Base-by-base conservation (phyloP, 1,140 invertebrate species). In the Tetramorium alpestre region DNA sequence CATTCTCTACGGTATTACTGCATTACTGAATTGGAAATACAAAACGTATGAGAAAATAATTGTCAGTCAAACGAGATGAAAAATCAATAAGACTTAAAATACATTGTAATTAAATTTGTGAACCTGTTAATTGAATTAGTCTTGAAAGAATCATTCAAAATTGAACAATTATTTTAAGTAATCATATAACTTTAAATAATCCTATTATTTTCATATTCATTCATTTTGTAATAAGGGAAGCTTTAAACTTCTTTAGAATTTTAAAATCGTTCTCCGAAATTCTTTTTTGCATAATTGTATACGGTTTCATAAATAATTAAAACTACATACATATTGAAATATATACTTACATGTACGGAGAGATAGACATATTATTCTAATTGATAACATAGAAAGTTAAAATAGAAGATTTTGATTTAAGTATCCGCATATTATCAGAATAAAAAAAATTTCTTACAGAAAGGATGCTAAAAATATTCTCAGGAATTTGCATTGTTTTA, bases 401-500 rank as follows among this genome's bases (percentile, higher is more conserved):
- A 2, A 47, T 25, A 69, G 5, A 25, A 47, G 0, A 7, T 22
- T 69, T 69, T 49, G 3, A 69, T 25, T 69, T 16, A 33, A 54
- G 2, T 80, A 28, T 69, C 22, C 5, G 28, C 8, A 51, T 33
- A 18, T 67, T 41, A 69, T 54, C 22, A 25, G 11, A 47, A 22
- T 5, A 41, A 8, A 44, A 44, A 56, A 3, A 60, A 76, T 76
- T 11, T 76, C 47, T 22, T 7, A 22, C 16, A 41, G 8, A 33
- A 77, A 18, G 7, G 3, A 54, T 4, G 22, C 41, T 28, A 80
- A 51, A 80, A 18, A 65, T 69, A 41, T 69, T 78, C 56, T 62
- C 18, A 8, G 10, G 10, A 28, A 47, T 44, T 78, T 78, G 25
- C 77, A 64, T 77, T 41, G 56, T 28, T 67, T 80, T 80, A 80